Percentiles rank a stretch among this genome's conserved stretches.
Conservation (phyloP, 2,888 invertebrate genomes). For the Cacoxenus indagator region DNA sequence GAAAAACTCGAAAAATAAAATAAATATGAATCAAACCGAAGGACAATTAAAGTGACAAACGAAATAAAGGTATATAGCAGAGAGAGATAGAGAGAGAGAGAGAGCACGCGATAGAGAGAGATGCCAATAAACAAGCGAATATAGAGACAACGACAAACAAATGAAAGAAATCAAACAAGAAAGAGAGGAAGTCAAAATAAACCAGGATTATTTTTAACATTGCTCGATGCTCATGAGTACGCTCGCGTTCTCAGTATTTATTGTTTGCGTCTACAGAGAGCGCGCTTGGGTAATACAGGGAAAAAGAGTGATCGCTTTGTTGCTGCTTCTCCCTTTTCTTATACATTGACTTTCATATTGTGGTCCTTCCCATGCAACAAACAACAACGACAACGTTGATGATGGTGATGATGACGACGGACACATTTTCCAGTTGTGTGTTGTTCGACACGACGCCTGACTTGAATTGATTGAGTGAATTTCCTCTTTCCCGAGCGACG, state of each 20-base stretch:
- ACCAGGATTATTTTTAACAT: background rate
- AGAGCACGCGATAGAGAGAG: background rate
- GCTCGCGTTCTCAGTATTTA: background rate
- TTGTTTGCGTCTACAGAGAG: background rate
- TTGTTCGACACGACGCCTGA: background rate
- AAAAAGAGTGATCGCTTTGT: background rate
- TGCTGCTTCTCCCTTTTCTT: background rate
- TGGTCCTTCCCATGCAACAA: background rate
- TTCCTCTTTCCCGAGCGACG: background rate
- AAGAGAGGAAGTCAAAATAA: background rate
- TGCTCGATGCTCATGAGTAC: background rate
- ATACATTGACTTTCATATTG: slow-evolving; percentile 1
- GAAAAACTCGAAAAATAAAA: background rate
- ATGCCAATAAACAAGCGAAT: background rate
- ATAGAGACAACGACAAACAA: background rate
- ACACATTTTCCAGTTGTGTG: background rate
- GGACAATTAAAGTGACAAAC: background rate
- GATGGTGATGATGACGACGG: background rate
- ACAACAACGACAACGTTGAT: no score
- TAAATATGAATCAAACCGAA: background rate
- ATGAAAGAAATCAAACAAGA: background rate
- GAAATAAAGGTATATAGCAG: background rate
- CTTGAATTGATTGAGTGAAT: background rate
- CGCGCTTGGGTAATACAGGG: no score
- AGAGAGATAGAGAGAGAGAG: background rate